Percentiles rank a stretch among this genome's conserved stretches.
These are phyloP conservation scores for Myoxocephalus aenaeus DNA, from an alignment of 2,797 vertebrate species.

Conservation along the genomic window DNA sequence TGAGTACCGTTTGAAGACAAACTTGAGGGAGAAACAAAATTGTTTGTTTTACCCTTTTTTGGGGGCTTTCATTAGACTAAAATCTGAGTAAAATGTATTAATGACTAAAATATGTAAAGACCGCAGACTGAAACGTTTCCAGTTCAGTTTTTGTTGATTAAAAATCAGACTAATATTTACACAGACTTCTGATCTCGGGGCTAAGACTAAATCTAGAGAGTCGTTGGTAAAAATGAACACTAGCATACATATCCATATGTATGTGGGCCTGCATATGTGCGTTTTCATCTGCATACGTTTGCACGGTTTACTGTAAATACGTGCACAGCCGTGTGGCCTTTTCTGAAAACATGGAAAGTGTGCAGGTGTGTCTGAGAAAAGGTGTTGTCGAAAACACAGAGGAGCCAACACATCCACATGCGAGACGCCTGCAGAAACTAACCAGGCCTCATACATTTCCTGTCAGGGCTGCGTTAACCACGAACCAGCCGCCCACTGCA, in stretches of 20 bases:
- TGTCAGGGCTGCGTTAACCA: slow-evolving; percentile 27
- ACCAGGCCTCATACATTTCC: slow-evolving; percentile 10
- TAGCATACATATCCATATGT: too few species aligned
- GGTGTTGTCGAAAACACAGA: neutral
- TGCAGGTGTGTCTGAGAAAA: neutral
- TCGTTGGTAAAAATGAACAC: neutral
- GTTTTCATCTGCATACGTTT: neutral
- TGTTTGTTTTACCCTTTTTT: neutral
- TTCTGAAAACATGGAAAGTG: neutral
- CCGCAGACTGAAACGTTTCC: neutral
- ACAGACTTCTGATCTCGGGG: neutral
- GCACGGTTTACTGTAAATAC: neutral
- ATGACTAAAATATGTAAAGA: neutral
- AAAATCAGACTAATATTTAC: neutral
- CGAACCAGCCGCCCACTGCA: neutral
- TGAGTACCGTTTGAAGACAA: neutral
- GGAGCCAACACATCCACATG: neutral
- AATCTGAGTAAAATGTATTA: neutral
- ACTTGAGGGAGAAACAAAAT: neutral
- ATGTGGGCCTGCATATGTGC: neutral
- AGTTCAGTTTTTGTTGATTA: neutral
- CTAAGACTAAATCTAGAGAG: neutral
- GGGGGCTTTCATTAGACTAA: neutral
- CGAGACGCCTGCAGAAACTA: neutral
- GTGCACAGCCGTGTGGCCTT: neutral